phyloP scores from a whole-genome alignment of 2,113 vertebrate species.

The Syrrhaptes paradoxus region DNA sequence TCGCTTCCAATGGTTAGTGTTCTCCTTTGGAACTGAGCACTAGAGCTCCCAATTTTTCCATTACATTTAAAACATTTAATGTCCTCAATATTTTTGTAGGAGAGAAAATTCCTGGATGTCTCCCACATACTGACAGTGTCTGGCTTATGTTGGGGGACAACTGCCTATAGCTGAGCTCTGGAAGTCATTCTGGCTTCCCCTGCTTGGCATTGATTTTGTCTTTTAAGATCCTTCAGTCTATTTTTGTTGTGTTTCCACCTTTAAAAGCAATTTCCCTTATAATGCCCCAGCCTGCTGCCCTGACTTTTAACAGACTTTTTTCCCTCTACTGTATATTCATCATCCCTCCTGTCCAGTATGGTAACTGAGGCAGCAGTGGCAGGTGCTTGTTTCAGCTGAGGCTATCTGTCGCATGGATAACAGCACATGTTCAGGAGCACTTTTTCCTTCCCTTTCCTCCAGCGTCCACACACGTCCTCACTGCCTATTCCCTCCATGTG shows the following conservation, averaged over 20 bases:
- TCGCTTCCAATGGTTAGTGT: neutral
- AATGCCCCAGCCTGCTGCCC: neutral
- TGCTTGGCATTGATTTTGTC: constrained; percentile 42
- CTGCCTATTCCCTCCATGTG: neutral
- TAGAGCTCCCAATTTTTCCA: constrained; percentile 60
- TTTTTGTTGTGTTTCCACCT: constrained; percentile 45
- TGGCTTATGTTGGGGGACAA: constrained; percentile 62
- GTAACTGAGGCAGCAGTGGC: neutral
- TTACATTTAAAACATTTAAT: constrained; percentile 68
- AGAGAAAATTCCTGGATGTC: constrained; percentile 48
- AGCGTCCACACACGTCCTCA: neutral
- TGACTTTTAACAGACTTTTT: constrained; percentile 9
- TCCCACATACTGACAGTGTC: constrained; percentile 50
- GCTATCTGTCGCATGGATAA: neutral
- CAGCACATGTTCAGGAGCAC: neutral
- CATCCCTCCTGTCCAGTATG: neutral
- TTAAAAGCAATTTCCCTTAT: constrained; percentile 26
- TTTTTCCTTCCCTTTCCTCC: neutral
- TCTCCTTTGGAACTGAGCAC: constrained; percentile 45
- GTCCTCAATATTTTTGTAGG: constrained; percentile 67
- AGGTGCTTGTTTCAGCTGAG: neutral
- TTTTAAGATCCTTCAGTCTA: constrained; percentile 31
- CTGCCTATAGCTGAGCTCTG: constrained; percentile 39
- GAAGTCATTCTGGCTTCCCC: constrained; percentile 54
- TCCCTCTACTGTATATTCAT: neutral